A percentile compares a stretch with the other conserved stretches of the same genome.
Evolutionary conservation across 2,888 invertebrate genomes (phyloP).

Genomic region (Epsilonema sp.): DNA sequence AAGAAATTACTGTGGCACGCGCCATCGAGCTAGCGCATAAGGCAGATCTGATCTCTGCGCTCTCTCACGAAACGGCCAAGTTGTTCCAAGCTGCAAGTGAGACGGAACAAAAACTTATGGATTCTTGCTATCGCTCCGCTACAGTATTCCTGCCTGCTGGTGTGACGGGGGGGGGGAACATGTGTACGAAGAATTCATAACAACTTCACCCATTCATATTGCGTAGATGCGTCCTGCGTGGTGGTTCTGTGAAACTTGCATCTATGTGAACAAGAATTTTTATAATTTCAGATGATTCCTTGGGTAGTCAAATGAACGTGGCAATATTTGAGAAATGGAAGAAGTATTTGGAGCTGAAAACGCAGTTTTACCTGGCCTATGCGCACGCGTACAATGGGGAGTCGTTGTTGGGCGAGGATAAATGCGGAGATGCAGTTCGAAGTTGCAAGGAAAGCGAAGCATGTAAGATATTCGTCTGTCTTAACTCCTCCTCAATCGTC

Average conservation of each 20-base stretch:
- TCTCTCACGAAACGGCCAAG: slow-evolving; percentile 43
- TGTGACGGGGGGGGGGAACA: no score
- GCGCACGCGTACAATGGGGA: slow-evolving; percentile 45
- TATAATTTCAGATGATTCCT: slow-evolving; percentile 36
- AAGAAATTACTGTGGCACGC: slow-evolving; percentile 45
- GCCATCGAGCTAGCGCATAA: slow-evolving; percentile 45
- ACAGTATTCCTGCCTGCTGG: no score
- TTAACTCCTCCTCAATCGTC: no score
- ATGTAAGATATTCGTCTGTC: slow-evolving; percentile 27
- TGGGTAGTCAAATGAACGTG: slow-evolving; percentile 36
- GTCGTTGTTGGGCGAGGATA: slow-evolving; percentile 40
- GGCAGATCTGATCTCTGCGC: slow-evolving; percentile 40
- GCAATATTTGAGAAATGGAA: slow-evolving; percentile 41
- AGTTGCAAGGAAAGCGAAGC: slow-evolving; percentile 40
- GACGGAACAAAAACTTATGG: no score
- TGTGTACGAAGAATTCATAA: no score
- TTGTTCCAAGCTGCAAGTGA: slow-evolving; percentile 39
- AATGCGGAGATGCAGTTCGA: slow-evolving; percentile 44
- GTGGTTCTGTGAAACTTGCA: no score
- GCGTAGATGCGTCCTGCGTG: no score
- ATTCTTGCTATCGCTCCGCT: no score
- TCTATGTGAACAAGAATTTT: no score
- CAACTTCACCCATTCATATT: no score
- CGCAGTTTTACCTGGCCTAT: slow-evolving; percentile 42
- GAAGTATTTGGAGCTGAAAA: slow-evolving; percentile 42